Evolutionary conservation across 2,797 vertebrate genomes (phyloP).

Genomic region (Balearica regulorum): DNA sequence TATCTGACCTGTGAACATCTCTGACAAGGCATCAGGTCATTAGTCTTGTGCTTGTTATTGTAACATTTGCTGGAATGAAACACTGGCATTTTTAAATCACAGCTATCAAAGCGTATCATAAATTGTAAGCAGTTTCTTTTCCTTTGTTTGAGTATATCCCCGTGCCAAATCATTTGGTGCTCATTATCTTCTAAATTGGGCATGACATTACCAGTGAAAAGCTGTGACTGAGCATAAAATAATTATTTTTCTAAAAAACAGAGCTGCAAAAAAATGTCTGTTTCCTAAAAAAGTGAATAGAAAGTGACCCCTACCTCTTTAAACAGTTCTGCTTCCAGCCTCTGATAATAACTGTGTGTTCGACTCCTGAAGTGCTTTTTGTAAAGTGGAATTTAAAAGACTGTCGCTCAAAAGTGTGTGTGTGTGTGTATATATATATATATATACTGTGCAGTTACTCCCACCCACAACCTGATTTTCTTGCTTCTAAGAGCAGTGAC

Average conservation of each 20-base stretch:
- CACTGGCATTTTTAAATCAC: not conserved
- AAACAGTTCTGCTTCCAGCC: not conserved
- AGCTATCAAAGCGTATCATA: not conserved
- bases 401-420: not conserved
- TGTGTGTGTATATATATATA: too few relatives aligned
- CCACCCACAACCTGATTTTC: slow-evolving; percentile 15
- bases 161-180: not conserved
- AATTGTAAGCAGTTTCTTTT: slow-evolving; percentile 16
- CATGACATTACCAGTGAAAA: not conserved
- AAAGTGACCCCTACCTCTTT: not conserved
- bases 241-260: not conserved
- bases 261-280: not conserved
- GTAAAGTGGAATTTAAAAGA: not conserved
- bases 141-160: not conserved
- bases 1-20: slow-evolving; percentile 35
- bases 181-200: not conserved
- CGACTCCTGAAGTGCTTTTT: not conserved
- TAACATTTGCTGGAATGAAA: slow-evolving; percentile 35
- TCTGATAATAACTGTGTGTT: not conserved
- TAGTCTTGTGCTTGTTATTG: slow-evolving; percentile 36
- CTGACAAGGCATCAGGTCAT: slow-evolving; percentile 22
- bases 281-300: not conserved
- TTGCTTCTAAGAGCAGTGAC: not conserved
- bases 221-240: not conserved
- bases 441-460: not conserved